A percentile compares a stretch with the other conserved stretches of the same genome.
Evolutionary conservation across 2,113 vertebrate species (phyloP).

Genomic region (rabbit (Oryctolagus cuniculus)): DNA sequence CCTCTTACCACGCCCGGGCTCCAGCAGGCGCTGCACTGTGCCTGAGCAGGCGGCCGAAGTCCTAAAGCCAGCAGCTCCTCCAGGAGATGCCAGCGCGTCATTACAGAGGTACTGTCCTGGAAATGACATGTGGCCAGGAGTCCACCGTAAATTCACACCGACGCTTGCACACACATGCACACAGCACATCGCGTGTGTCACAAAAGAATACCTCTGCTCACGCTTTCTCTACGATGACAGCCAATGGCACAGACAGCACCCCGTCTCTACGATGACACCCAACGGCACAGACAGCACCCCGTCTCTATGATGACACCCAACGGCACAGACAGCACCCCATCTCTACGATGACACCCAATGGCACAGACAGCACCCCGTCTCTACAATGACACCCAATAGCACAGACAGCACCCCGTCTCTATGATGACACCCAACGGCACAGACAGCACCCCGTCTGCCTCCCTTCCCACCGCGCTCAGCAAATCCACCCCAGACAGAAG

Average conservation of each 20-base stretch:
- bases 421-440: too few species aligned
- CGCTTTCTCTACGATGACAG: background rate
- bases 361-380: too few species aligned
- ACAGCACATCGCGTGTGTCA: background rate
- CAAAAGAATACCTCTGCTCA: background rate
- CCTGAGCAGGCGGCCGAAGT: conserved; percentile 57
- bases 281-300: too few species aligned
- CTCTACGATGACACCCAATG: too few species aligned
- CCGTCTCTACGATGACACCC: too few species aligned
- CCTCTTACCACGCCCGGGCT: conserved; percentile 41
- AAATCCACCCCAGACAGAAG: background rate
- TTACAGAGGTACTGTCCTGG: conserved; percentile 26
- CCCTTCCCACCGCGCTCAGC: background rate
- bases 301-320: too few species aligned
- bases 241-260: too few species aligned
- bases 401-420: too few species aligned
- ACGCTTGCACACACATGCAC: background rate
- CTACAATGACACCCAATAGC: too few species aligned
- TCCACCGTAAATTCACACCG: conserved; percentile 49
- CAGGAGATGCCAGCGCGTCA: conserved; percentile 31
- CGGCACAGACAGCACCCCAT: too few species aligned
- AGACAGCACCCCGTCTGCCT: background rate
- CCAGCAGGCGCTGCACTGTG: conserved; percentile 34
- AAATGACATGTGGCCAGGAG: conserved; percentile 27
- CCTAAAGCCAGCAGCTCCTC: conserved; percentile 62